Percentiles rank a stretch among this genome's conserved stretches.
phyloP scores from a whole-genome alignment of 2,113 vertebrate species.

The Numenius arquata region DNA sequence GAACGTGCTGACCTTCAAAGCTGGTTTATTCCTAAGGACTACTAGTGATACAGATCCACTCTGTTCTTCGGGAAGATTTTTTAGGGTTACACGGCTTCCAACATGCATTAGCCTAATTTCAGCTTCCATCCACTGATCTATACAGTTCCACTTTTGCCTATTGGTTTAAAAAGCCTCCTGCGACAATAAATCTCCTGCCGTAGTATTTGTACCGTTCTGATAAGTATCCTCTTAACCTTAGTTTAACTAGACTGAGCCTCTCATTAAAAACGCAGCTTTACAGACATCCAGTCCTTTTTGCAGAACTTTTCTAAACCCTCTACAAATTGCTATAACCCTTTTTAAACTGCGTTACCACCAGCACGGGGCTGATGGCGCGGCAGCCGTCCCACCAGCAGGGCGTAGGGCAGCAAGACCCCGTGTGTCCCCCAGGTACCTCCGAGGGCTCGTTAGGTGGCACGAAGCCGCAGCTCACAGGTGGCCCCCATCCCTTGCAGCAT shows the following conservation, averaged over 20 bases:
- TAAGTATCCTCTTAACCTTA: neutral
- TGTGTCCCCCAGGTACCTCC: neutral
- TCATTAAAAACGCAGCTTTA: neutral
- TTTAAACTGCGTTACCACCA: fast-evolving
- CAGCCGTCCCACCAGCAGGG: neutral
- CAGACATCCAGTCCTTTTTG: neutral
- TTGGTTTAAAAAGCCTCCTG: neutral
- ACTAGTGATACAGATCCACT: neutral
- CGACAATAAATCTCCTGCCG: neutral
- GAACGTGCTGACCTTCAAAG: neutral
- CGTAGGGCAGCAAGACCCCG: neutral
- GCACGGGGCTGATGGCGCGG: neutral
- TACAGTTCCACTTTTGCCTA: neutral
- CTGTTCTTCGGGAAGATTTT: neutral
- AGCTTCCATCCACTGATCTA: neutral
- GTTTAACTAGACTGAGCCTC: neutral
- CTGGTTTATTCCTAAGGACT: neutral
- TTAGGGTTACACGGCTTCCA: neutral
- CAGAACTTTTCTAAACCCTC: neutral
- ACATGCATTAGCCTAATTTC: neutral
- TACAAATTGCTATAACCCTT: neutral
- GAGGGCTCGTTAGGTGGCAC: neutral
- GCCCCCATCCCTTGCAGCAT: neutral
- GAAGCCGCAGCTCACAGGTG: neutral
- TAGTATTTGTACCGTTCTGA: neutral